Base-by-base conservation (phyloP, 2,797 vertebrate genomes). In the Emys orbicularis region DNA sequence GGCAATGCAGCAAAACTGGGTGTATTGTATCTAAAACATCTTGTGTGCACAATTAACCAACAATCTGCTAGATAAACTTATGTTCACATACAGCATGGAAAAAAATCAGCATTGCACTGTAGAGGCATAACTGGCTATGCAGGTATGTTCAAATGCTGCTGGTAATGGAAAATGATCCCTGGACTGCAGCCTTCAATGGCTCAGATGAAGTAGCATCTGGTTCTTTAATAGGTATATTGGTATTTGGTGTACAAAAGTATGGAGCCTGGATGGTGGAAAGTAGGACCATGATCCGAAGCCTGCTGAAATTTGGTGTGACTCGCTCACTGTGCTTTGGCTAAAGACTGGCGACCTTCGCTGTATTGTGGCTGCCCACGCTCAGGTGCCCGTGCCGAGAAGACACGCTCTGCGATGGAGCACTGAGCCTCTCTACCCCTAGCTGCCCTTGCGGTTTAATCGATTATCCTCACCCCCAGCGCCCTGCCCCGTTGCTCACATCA, bases 1-100 rank as follows among this genome's bases (percentile, higher is more conserved):
- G 56, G 89, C 37, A 81, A 93, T 82, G 37, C 72, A 93, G 72
- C 57, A 96, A 81, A 93, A 87, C 31, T 56, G 56, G 31, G 2
- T 74, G 59, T 59, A 61, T 21, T 82, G 8, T 84, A 41, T 86
- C 72, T 57, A 57, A 91, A 79, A 83, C 89, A 90, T 34, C 84
- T 37, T 12, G 16, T 1, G 34, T 56, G 84, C 77, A 82, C 12
- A 92, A 54, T 12, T 37, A 85, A 86, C n/a, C 23, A 79, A 83
- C 84, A 77, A 44, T 34, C 79, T 50, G 61, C 77, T 16, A 37
- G 61, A 44, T 23, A 88, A 72, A 50, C 65, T 80, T 44, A 50
- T 79, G 1, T 9, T 54, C 52, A 68, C 12, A 27, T 4, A 59
- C 84, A 92, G 10, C 27, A 2, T 31, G 52, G 80, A 6, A 72